phyloP scores from a whole-genome alignment of 2,797 vertebrate species.

The Anomalospiza imberbis region DNA sequence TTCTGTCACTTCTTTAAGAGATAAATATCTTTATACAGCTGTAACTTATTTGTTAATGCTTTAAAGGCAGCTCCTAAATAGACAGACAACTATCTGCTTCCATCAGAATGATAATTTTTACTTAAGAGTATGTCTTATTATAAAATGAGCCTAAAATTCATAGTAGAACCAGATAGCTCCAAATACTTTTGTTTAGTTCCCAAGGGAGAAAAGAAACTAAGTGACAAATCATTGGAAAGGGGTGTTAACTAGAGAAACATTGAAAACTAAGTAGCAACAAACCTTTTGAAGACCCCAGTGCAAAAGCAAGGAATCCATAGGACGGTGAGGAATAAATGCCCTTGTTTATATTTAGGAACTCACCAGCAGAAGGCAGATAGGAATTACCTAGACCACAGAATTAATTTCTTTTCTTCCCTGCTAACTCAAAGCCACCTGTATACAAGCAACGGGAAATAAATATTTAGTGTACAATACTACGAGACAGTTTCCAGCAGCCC shows the following conservation, averaged over 20 bases:
- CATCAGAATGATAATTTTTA: background rate
- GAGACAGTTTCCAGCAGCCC: background rate
- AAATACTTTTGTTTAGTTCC: background rate
- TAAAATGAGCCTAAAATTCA: background rate
- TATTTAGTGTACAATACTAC: background rate
- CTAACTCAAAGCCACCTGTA: accelerated
- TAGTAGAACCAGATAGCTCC: background rate
- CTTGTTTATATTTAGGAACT: background rate
- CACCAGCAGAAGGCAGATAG: accelerated
- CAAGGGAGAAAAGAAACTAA: background rate
- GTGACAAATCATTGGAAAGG: background rate
- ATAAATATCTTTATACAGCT: background rate
- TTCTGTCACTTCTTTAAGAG: background rate
- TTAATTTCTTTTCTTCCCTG: background rate
- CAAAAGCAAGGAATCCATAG: background rate
- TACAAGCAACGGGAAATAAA: background rate
- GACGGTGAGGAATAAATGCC: background rate
- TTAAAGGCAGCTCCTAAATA: background rate
- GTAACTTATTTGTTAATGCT: background rate
- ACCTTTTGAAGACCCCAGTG: accelerated
- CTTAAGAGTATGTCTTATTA: background rate
- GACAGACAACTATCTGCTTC: background rate
- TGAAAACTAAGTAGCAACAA: background rate
- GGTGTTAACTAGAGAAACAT: background rate
- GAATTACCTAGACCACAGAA: background rate